phyloP scores from a whole-genome alignment of 2,797 vertebrate species.

The Picus viridis region DNA sequence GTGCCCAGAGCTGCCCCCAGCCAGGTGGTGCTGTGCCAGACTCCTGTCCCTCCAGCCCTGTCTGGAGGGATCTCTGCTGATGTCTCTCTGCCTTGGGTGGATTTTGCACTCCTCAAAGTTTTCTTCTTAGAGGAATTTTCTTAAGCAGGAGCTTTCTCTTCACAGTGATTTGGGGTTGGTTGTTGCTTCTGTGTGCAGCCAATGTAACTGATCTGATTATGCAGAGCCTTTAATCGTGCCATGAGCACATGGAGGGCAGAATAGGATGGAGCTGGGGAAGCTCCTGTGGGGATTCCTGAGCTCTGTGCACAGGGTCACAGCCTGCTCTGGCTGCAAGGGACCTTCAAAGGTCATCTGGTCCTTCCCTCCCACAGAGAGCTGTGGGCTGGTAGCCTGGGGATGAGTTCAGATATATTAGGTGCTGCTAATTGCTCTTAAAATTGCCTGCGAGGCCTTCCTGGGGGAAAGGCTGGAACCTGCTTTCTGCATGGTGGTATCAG shows the following conservation, averaged over 20 bases:
- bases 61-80: not conserved
- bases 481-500: not conserved
- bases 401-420: not conserved
- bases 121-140: slow-evolving; percentile 51
- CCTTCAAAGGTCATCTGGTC: too few relatives aligned
- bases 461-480: not conserved
- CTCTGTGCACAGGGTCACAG: not conserved
- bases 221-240: slow-evolving; percentile 45
- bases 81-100: not conserved
- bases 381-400: not conserved
- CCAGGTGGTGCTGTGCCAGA: not conserved
- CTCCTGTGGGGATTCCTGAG: slow-evolving; percentile 26
- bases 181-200: slow-evolving; percentile 73
- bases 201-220: slow-evolving; percentile 73
- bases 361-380: not conserved
- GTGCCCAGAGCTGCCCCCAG: not conserved
- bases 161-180: slow-evolving; percentile 66
- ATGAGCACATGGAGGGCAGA: slow-evolving; percentile 51
- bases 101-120: slow-evolving; percentile 9
- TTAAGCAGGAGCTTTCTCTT: slow-evolving; percentile 53
- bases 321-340: too few relatives aligned
- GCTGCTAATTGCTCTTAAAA: not conserved
- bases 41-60: not conserved
- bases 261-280: slow-evolving; percentile 24
- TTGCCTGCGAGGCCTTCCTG: not conserved